Evolutionary conservation across 1,140 invertebrate species (phyloP).

Genomic region (Rhopalosiphum padi): DNA sequence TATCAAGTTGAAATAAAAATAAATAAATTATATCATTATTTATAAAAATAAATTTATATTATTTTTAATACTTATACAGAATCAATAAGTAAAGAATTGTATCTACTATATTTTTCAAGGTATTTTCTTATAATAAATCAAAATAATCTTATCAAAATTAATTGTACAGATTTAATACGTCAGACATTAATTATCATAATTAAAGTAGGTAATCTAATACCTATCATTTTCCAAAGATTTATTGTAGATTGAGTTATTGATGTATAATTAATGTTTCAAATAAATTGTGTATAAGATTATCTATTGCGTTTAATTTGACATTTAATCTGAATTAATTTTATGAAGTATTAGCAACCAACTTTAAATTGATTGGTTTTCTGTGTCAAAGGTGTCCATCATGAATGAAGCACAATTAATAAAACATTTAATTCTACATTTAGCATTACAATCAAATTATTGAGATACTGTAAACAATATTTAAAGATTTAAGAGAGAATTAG

Average conservation of each 20-base stretch:
- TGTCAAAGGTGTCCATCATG: background rate
- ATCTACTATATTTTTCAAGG: background rate
- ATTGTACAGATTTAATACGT: background rate
- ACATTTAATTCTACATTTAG: background rate
- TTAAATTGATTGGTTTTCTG: background rate
- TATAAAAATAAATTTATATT: background rate
- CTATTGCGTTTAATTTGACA: background rate
- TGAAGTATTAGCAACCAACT: background rate
- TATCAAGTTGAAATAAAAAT: background rate
- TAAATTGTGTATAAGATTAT: background rate
- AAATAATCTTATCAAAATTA: background rate
- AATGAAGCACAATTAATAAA: background rate
- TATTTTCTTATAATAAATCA: background rate
- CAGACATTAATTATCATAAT: conserved; percentile 24
- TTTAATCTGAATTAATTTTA: background rate
- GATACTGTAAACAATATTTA: background rate
- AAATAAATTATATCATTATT: background rate
- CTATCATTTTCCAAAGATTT: background rate
- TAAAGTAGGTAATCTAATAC: background rate
- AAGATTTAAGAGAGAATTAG: background rate
- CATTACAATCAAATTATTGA: background rate
- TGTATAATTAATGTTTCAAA: background rate
- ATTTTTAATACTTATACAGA: background rate
- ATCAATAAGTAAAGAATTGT: background rate
- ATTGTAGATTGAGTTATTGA: background rate